Base-by-base conservation (phyloP, 1,140 invertebrate genomes). In the Reticulitermes speratus region DNA sequence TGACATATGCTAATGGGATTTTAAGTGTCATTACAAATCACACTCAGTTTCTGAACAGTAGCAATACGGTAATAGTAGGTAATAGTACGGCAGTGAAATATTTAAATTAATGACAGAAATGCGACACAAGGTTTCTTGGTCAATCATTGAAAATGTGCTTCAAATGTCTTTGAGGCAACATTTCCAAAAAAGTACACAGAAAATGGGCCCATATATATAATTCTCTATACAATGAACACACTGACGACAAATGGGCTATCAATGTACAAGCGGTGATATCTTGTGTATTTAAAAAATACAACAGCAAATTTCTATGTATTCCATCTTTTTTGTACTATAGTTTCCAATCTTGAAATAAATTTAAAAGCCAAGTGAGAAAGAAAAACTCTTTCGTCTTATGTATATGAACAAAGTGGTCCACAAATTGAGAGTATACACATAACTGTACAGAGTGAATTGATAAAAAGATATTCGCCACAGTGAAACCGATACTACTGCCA, bases 321-420 rank as follows among this genome's bases (percentile, higher is more conserved):
- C 65, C 65, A n/a, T 75, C 65, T 75, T 75, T 75, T 75, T 75
- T 75, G 65, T 75, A 75, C 65, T 75, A 30, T 75, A 75, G 65
- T 75, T 75, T 6, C 65, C 25, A 30, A 75, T 75, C 6, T 75
- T 75, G 3, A 75, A 75, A 75, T 75, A 25, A 75, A 75, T 75
- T 30, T 30, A 75, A 75, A 75, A 30, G 25, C 65, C 65, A 75
- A 30, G 25, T 30, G 38, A 38, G 38, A n/a, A 75, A 75, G n/a
- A 75, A 30, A 12, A 48, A 48, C 45, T n/a, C 25, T 30, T 30
- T 75, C n/a, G 7, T 75, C 14, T 8, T 75, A 30, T 75, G 14
- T 75, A 30, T 75, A 30, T 75, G 65, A 75, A 75, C 65, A 75
- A 75, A 30, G 65, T 75, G 65, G 25, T 75, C 65, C 65, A 75